phyloP scores from a whole-genome alignment of 2,797 vertebrate species.

The Apogon hyalosoma region DNA sequence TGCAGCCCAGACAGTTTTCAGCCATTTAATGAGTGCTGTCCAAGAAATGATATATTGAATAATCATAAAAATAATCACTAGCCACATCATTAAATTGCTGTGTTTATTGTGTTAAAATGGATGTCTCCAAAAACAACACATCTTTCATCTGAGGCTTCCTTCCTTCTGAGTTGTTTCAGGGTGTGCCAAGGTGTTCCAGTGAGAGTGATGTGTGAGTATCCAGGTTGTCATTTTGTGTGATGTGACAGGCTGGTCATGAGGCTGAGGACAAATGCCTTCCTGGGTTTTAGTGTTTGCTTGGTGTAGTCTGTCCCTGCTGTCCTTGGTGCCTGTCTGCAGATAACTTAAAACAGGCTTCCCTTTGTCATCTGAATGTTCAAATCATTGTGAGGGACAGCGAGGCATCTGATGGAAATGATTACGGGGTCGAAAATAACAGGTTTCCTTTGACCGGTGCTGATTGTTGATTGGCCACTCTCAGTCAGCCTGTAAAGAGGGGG shows the following conservation, averaged over 20 bases:
- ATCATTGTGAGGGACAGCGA: constrained; percentile 74
- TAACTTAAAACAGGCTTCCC: constrained; percentile 49
- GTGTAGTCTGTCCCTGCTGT: constrained; percentile 22
- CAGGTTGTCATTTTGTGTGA: constrained; percentile 18
- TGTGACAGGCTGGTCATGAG: constrained; percentile 20
- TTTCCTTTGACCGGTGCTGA: constrained; percentile 77
- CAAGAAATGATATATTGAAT: no score
- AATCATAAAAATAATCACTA: no score
- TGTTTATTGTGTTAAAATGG: background rate
- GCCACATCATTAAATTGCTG: no score
- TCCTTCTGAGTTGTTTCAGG: background rate
- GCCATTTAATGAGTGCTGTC: no score
- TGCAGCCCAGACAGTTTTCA: no score
- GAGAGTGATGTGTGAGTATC: constrained; percentile 12
- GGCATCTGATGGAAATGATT: constrained; percentile 85
- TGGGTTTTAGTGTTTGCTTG: constrained; percentile 19
- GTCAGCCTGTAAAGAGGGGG: constrained; percentile 67
- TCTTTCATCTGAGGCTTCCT: background rate
- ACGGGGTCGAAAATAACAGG: constrained; percentile 86
- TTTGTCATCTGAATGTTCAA: constrained; percentile 77
- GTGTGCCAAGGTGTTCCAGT: background rate
- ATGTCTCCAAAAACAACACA: background rate
- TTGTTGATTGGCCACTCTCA: constrained; percentile 86
- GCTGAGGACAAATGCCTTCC: constrained; percentile 18
- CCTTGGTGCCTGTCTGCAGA: constrained; percentile 47